Conservation (phyloP, 2,888 invertebrate genomes). For the Tipula helvola region DNA sequence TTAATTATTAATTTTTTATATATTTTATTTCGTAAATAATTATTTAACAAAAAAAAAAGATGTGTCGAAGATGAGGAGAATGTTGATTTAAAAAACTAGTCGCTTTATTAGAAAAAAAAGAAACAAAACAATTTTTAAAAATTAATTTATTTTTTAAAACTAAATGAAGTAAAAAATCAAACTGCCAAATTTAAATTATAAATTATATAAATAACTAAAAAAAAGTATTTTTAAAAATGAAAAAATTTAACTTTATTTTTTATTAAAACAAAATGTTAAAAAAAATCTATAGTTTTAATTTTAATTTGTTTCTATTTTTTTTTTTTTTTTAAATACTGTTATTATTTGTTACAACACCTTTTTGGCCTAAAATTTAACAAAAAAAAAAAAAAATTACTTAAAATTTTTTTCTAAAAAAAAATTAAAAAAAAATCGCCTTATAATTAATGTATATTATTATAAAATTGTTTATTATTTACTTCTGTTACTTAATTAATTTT, state of each 20-base stretch:
- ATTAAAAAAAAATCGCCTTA: neutral
- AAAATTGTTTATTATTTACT: neutral
- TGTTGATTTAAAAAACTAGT: neutral
- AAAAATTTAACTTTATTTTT: neutral
- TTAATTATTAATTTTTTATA: neutral
- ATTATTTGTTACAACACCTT: neutral
- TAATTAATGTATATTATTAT: neutral
- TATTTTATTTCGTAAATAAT: neutral
- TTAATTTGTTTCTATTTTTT: neutral
- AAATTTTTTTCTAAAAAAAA: neutral
- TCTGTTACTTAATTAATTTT: neutral
- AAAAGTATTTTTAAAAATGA: neutral
- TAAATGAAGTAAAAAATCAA: neutral
- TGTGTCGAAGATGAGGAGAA: neutral
- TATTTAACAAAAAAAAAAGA: neutral
- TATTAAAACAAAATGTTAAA: neutral
- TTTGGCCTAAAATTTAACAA: neutral
- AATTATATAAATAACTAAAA: neutral
- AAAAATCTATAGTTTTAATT: neutral
- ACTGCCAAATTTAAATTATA: neutral
- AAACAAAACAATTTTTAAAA: neutral
- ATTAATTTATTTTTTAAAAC: neutral
- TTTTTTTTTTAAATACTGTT: neutral
- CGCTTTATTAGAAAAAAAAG: neutral
- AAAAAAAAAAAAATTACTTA: neutral